phyloP scores from a whole-genome alignment of 2,113 vertebrate genomes.

The Tyrannus savana region DNA sequence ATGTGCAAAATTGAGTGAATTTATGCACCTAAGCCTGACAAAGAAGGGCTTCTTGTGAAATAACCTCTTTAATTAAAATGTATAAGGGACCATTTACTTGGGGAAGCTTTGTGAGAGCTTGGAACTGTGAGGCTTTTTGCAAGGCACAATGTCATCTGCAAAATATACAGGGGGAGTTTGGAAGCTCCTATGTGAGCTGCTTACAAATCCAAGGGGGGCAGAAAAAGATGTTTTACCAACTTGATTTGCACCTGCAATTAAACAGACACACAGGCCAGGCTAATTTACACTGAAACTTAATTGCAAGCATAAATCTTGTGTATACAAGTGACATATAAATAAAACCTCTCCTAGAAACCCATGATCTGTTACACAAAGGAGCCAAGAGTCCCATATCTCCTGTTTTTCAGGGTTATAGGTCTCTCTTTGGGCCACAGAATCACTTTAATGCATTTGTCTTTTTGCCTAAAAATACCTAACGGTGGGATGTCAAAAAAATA shows the following conservation, averaged over 20 bases:
- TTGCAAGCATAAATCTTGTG: slow-evolving; percentile 45
- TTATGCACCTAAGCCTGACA: background rate
- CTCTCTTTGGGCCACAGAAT: background rate
- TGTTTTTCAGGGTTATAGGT: background rate
- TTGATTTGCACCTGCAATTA: slow-evolving; percentile 60
- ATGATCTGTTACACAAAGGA: background rate
- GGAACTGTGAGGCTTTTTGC: background rate
- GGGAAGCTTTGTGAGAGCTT: background rate
- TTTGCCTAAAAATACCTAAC: background rate
- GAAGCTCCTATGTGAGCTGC: background rate
- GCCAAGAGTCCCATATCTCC: background rate
- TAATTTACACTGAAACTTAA: slow-evolving; percentile 55
- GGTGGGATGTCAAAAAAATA: background rate
- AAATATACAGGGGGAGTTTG: background rate
- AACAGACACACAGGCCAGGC: background rate
- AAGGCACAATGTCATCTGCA: background rate
- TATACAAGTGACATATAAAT: background rate
- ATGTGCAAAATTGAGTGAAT: slow-evolving; percentile 2
- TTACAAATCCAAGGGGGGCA: background rate
- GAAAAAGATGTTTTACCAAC: background rate
- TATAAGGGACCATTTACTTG: background rate
- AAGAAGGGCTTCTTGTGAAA: background rate
- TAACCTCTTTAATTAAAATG: background rate
- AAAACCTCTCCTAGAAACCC: background rate
- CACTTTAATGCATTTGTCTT: background rate